A percentile compares a stretch with the other conserved stretches of the same genome.
phyloP scores from a whole-genome alignment of 2,888 invertebrate genomes.

The Hoplodrina blanda region DNA sequence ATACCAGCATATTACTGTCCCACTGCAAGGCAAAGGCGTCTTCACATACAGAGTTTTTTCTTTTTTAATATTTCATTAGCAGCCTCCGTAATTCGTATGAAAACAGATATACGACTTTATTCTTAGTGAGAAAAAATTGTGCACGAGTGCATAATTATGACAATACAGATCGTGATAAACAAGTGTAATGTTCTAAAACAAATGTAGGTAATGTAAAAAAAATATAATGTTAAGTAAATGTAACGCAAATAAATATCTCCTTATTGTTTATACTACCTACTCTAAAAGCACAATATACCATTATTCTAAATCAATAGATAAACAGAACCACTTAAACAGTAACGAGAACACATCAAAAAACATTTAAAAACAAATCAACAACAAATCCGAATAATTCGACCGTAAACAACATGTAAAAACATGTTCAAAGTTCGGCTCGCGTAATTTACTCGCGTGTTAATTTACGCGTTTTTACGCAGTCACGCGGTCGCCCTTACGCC shows the following conservation, averaged over 20 bases:
- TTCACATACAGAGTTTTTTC: no score
- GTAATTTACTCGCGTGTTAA: slow-evolving; percentile 60
- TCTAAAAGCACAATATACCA: background rate
- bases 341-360: slow-evolving; percentile 32
- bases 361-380: slow-evolving; percentile 49
- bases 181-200: background rate
- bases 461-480: slow-evolving; percentile 63
- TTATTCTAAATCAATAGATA: slow-evolving; percentile 14
- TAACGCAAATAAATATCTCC: no score
- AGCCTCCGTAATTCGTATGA: no score
- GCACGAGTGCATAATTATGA: no score
- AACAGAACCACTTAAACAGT: slow-evolving; percentile 27
- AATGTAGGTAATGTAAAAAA: no score
- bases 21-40: no score
- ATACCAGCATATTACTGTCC: no score
- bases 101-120: no score
- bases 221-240: no score
- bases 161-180: no score
- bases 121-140: no score
- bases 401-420: slow-evolving; percentile 53
- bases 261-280: background rate
- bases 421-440: slow-evolving; percentile 38
- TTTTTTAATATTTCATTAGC: no score
- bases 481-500: slow-evolving; percentile 57
- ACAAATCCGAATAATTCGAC: slow-evolving; percentile 51